These are phyloP conservation scores for Australoheros facetus DNA, from an alignment of 2,797 vertebrate genomes.

Conservation along the genomic window DNA sequence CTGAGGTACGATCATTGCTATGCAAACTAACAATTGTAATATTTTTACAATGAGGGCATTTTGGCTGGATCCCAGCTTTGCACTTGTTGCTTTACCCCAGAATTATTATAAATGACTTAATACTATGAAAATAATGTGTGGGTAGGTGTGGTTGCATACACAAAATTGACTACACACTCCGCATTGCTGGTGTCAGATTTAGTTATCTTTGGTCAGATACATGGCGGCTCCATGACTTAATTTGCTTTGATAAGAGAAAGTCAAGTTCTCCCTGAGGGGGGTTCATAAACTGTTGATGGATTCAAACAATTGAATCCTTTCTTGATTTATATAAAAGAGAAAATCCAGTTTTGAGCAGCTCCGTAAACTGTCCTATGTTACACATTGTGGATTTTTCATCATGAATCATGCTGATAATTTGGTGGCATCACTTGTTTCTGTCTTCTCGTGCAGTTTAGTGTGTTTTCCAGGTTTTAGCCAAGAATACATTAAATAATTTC, in stretches of 20 bases:
- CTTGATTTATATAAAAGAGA: neutral
- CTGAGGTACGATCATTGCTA: slow-evolving; percentile 27
- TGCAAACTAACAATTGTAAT: slow-evolving; percentile 29
- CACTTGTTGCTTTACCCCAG: slow-evolving; percentile 44
- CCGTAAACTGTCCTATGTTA: neutral
- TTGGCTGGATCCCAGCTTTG: slow-evolving; percentile 37
- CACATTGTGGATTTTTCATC: neutral
- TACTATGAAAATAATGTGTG: neutral
- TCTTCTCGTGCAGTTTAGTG: neutral
- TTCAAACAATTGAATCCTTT: neutral
- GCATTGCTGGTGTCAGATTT: neutral
- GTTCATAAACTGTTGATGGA: neutral
- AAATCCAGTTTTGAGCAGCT: neutral
- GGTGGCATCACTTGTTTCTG: neutral
- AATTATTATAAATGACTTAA: slow-evolving; percentile 14
- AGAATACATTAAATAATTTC: neutral
- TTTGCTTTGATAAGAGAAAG: neutral
- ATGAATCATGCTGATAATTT: neutral
- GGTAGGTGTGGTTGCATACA: neutral
- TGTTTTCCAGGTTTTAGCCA: neutral
- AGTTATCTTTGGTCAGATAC: neutral
- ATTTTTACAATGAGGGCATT: slow-evolving; percentile 37
- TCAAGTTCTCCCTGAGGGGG: neutral
- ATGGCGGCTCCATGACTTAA: neutral
- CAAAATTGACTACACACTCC: neutral